Percentiles rank a stretch among this genome's conserved stretches.
Evolutionary conservation across 2,113 vertebrate species (phyloP).

Genomic region (Glaucomys volans): DNA sequence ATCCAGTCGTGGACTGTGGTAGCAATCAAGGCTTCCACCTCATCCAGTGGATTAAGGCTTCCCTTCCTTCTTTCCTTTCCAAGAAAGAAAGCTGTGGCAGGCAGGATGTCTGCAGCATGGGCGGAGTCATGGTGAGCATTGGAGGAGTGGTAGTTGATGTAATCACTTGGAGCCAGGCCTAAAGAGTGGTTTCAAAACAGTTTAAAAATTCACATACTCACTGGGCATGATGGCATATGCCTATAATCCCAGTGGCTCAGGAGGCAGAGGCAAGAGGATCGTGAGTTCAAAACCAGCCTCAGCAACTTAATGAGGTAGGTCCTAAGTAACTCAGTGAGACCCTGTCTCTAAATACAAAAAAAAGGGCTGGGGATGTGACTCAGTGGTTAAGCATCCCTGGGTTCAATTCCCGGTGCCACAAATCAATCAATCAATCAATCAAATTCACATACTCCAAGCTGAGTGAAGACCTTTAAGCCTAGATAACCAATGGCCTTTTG

Average conservation of each 20-base stretch:
- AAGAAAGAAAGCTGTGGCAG: constrained; percentile 96
- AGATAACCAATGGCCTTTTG: constrained; percentile 86
- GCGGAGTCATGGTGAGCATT: constrained; percentile 99
- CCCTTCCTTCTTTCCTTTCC: constrained; percentile 96
- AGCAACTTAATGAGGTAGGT: no score
- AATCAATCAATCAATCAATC: constrained; percentile 56
- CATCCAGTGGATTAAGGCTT: constrained; percentile 95
- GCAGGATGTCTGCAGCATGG: constrained; percentile 95
- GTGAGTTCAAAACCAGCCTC: no score
- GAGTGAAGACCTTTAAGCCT: constrained; percentile 64
- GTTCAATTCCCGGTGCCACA: no score
- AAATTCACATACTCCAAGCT: constrained; percentile 95
- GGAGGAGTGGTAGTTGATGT: constrained; percentile 96
- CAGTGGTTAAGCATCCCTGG: no score
- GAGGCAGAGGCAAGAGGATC: no score
- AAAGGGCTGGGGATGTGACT: no score
- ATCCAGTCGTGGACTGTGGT: constrained; percentile 96
- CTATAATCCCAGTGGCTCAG: no score
- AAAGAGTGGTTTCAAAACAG: constrained; percentile 93
- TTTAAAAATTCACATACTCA: constrained; percentile 94
- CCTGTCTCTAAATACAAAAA: no score
- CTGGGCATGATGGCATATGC: no score
- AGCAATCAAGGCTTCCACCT: constrained; percentile 95
- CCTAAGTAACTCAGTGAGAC: no score
- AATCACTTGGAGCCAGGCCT: constrained; percentile 96